Conservation (phyloP, 37 sponge, comb jelly and placozoan species). For the Lycopodina hypogea region DNA sequence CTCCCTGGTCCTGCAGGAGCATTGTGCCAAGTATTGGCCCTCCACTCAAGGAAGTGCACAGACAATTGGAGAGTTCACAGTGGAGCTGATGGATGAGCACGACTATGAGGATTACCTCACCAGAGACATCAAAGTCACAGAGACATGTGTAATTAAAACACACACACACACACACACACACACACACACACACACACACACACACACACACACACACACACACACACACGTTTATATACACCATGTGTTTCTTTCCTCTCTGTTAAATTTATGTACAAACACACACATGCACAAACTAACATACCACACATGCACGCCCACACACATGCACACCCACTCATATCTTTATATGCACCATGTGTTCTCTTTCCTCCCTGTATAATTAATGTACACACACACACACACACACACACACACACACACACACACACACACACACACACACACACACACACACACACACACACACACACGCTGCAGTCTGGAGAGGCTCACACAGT, state of each 20-base stretch:
- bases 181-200: background rate
- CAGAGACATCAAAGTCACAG: conserved; percentile 67
- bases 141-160: conserved; percentile 32
- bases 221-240: no score
- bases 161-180: conserved; percentile 8
- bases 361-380: no score
- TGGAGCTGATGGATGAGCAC: conserved; percentile 22
- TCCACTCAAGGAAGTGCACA: conserved; percentile 6
- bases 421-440: conserved; percentile 1
- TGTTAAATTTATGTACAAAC: no score
- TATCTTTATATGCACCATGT: no score
- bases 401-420: background rate
- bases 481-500: conserved; percentile 30
- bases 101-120: conserved; percentile 47
- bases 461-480: conserved; percentile 10
- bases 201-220: conserved; percentile 4
- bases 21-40: conserved; percentile 82
- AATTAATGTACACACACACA: conserved; percentile 4
- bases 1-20: conserved; percentile 45
- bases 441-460: conserved; percentile 1
- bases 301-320: no score
- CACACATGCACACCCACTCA: no score
- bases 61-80: background rate
- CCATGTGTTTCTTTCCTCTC: no score
- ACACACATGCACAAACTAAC: no score